Base-by-base conservation (phyloP, 1,140 invertebrate species). In the Pentalonia nigronervosa region DNA sequence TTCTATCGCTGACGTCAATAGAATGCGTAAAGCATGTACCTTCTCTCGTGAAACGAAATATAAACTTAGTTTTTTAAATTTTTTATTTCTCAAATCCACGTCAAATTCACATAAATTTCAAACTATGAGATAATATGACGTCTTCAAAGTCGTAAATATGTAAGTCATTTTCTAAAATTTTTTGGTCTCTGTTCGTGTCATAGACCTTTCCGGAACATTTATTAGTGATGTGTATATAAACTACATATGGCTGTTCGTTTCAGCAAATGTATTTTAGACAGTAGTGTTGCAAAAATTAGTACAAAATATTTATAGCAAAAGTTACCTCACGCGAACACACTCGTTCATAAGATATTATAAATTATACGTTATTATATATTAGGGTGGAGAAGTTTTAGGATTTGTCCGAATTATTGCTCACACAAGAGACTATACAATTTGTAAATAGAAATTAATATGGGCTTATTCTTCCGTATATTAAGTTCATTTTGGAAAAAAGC, bases 161-260 rank as follows among this genome's bases (percentile, higher is more conserved):
- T 30, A 30, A n/a, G 60, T 76, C 60, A 76, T 76, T n/a, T 76
- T 76, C n/a, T 76, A n/a, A 76, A 76, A n/a, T 76, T n/a, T 76
- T 76, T 76, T 76, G 60, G 60, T n/a, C 60, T 76, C 60, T 76
- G 60, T n/a, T 76, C 60, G 60, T 76, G 60, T 76, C 60, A 76
- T 76, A 76, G 60, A 76, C 60, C n/a, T 6, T 76, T 76, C 30
- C 14, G 14, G 14, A 76, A 76, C n/a, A 34, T n/a, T 76, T 76
- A n/a, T 76, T 17, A 34, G n/a, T n/a, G n/a, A 67, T 76, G 17
- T n/a, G 30, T 76, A n/a, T 7, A n/a, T 34, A n/a, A 30, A n/a
- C 6, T 67, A n/a, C n/a, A n/a, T 76, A 0, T 76, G n/a, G 30
- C 60, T 30, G 11, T 76, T 76, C 4, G 60, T 76, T n/a, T 76